A percentile compares a stretch with the other conserved stretches of the same genome.
These are phyloP conservation scores for Charina bottae DNA, from an alignment of 2,113 vertebrate genomes.

Conservation along the genomic window DNA sequence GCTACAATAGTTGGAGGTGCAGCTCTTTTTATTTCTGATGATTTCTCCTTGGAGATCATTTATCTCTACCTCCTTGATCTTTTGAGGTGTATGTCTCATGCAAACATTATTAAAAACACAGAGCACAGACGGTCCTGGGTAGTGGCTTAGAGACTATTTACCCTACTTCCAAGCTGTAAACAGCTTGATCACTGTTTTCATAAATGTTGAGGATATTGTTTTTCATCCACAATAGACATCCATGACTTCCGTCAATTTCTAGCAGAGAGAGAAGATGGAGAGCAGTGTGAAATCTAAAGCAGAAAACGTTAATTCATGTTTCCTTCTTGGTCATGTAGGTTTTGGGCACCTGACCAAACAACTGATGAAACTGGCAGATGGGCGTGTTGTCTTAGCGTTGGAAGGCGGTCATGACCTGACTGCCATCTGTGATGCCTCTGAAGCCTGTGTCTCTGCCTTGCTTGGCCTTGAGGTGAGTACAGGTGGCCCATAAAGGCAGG, in stretches of 20 bases:
- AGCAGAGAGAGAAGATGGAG: background rate
- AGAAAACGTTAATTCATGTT: background rate
- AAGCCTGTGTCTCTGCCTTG: slow-evolving; percentile 83
- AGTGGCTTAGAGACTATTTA: background rate
- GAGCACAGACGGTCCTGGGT: background rate
- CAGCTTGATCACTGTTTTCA: background rate
- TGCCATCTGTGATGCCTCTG: slow-evolving; percentile 88
- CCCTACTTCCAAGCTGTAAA: background rate
- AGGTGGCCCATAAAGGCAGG: background rate
- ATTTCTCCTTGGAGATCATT: background rate
- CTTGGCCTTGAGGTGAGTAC: slow-evolving; percentile 82
- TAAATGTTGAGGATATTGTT: background rate
- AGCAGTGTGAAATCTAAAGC: background rate
- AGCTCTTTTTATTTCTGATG: background rate
- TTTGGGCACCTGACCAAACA: slow-evolving; percentile 88
- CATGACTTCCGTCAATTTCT: background rate
- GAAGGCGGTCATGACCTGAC: slow-evolving; percentile 90
- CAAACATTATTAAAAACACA: background rate
- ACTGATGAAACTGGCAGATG: slow-evolving; percentile 85
- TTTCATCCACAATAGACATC: background rate
- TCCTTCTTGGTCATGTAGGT: slow-evolving; percentile 65
- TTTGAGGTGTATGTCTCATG: background rate
- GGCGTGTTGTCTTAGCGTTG: slow-evolving; percentile 84
- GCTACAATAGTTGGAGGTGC: background rate
- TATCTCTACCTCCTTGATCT: background rate